phyloP scores from a whole-genome alignment of 2,888 invertebrate species.

The Drosophila melanosoma region DNA sequence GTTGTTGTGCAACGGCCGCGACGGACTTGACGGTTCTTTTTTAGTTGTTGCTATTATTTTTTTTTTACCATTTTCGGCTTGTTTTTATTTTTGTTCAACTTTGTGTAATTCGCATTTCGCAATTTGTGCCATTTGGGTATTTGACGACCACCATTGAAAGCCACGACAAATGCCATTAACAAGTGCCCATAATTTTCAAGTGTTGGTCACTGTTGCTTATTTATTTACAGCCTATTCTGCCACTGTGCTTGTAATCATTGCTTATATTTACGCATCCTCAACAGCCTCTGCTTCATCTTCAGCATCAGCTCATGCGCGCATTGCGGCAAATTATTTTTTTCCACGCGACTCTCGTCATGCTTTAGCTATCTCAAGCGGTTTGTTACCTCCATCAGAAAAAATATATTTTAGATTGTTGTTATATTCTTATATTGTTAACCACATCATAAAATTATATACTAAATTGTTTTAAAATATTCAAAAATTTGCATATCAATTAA shows the following conservation, averaged over 20 bases:
- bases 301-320: conserved; percentile 31
- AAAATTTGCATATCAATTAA: conserved; percentile 1
- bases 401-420: not conserved
- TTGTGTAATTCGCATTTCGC: conserved; percentile 40
- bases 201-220: conserved; percentile 2
- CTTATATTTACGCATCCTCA: conserved; percentile 6
- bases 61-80: conserved; percentile 45
- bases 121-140: conserved; percentile 52
- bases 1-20: conserved; percentile 39
- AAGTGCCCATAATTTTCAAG: conserved; percentile 15
- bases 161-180: conserved; percentile 35
- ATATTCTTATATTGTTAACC: not conserved
- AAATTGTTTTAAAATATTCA: not conserved
- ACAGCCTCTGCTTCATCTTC: conserved; percentile 1
- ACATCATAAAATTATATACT: no score
- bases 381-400: not conserved
- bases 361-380: not conserved
- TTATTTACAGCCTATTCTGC: not conserved
- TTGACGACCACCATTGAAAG: conserved; percentile 16
- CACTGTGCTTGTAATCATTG: conserved; percentile 5
- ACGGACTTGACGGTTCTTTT: conserved; percentile 50
- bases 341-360: not conserved
- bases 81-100: conserved; percentile 26
- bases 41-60: conserved; percentile 18
- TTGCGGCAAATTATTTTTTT: conserved; percentile 37